Evolutionary conservation across 2,888 invertebrate species (phyloP).

Genomic region (Meta bourneti): DNA sequence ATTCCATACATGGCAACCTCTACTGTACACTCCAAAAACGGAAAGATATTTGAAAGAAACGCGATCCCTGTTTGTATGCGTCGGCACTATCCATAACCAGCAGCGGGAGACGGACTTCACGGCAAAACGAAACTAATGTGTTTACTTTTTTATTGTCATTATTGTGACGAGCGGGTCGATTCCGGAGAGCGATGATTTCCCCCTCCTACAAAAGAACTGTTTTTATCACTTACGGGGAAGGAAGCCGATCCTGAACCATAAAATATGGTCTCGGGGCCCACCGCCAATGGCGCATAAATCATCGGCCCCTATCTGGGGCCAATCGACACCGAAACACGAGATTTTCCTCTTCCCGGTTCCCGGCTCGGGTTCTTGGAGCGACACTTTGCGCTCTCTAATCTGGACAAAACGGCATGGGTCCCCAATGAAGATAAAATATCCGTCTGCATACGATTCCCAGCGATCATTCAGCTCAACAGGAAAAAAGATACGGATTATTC

Average conservation of each 20-base stretch:
- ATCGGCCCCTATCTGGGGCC: slow-evolving; percentile 61
- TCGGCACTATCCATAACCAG: too few relatives aligned
- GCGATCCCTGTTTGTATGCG: too few relatives aligned
- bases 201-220: slow-evolving; percentile 12
- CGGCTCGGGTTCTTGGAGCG: slow-evolving; percentile 44
- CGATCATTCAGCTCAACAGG: slow-evolving; percentile 71
- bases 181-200: slow-evolving; percentile 9
- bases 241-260: slow-evolving; percentile 49
- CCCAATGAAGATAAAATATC: slow-evolving; percentile 70
- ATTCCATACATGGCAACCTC: too few relatives aligned
- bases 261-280: slow-evolving; percentile 66
- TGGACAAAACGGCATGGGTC: slow-evolving; percentile 51
- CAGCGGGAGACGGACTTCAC: too few relatives aligned
- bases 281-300: slow-evolving; percentile 72
- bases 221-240: slow-evolving; percentile 44
- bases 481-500: slow-evolving; percentile 69
- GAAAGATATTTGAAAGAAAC: too few relatives aligned
- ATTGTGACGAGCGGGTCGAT: neutral
- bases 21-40: too few relatives aligned
- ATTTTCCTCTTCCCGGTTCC: slow-evolving; percentile 50
- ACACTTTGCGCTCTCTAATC: slow-evolving; percentile 60
- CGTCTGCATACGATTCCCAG: slow-evolving; percentile 66
- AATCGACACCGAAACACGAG: slow-evolving; percentile 72
- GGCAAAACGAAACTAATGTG: neutral
- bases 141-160: neutral